Base-by-base conservation (phyloP, 2,888 invertebrate genomes). In the Hydroisotoma schaefferi region DNA sequence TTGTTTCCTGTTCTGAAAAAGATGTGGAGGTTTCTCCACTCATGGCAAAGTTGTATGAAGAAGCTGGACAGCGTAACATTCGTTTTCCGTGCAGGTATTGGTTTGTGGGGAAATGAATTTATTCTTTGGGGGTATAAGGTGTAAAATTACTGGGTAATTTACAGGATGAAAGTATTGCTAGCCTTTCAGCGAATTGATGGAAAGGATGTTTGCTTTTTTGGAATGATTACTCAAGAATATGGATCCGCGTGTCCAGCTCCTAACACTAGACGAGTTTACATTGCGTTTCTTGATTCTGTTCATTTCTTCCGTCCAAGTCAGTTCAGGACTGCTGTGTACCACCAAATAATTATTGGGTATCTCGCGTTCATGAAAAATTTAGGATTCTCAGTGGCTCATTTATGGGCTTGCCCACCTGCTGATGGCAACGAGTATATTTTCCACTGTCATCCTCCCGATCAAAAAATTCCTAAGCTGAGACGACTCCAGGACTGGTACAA, bases 361-460 rank as follows among this genome's bases (percentile, higher is more conserved):
- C 84, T 99, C 79, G 95, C 99, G 78, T 99, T 99, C 79, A 97
- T 93, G 59, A 98, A 98, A 77, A 90, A 92, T 76, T 80, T 98
- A 74, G 99, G 99, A 28, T 98, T 95, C 78, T 93, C 94, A 15
- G 95, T 95, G 94, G 99, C 98, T 63, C 99, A 99, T 77, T 99
- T 99, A 74, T 99, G 99, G 99, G 99, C 99, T 18, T 99, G 99
- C 80, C 99, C 99, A 61, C 99, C 99, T 1, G 94, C 94, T 46
- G 98, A 99, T 81, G 99, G 99, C 57, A 99, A 99, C 78, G 99
- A 99, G 80, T 99, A 99, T 79, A 99, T 99, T 75, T 99, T 99
- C 81, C 98, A 99, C 81, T 98, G 98, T 80, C 99, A 99, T 84
- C 99, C 99, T 63, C 85, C 87, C 61, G 98, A 99, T 80, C 98